A percentile compares a stretch with the other conserved stretches of the same genome.
Evolutionary conservation across 2,888 invertebrate species (phyloP).

Genomic region (Pristionchus fissidentatus): DNA sequence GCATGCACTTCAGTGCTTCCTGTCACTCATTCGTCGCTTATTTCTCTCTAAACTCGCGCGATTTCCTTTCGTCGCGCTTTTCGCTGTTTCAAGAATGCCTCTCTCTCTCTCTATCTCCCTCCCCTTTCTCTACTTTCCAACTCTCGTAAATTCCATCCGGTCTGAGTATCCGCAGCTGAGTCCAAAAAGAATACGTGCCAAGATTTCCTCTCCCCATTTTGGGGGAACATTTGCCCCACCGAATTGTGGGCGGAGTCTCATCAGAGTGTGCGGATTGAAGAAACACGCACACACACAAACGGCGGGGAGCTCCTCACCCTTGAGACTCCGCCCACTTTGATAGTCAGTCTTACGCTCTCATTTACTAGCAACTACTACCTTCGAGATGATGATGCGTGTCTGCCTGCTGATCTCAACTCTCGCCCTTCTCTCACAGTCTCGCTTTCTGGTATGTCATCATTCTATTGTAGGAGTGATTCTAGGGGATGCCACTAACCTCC

Average conservation of each 20-base stretch:
- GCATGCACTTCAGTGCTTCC: background rate
- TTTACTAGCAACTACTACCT: background rate
- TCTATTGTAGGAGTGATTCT: background rate
- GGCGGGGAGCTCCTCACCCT: constrained; percentile 25
- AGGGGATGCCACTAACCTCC: background rate
- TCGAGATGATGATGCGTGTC: too few relatives aligned
- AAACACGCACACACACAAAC: constrained; percentile 12
- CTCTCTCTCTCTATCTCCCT: background rate
- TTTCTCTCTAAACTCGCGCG: too few relatives aligned
- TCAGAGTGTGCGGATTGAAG: constrained; percentile 22
- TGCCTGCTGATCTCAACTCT: constrained; percentile 1
- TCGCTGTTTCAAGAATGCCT: background rate
- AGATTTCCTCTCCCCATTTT: too few relatives aligned
- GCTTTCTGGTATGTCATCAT: background rate
- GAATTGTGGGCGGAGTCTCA: constrained; percentile 7
- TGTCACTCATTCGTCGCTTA: constrained; percentile 12
- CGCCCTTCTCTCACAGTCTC: background rate
- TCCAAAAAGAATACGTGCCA: too few relatives aligned
- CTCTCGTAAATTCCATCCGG: too few relatives aligned
- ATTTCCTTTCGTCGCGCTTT: background rate
- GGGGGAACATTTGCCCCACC: too few relatives aligned
- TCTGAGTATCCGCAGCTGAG: constrained; percentile 1
- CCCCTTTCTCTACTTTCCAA: background rate
- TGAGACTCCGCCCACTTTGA: constrained; percentile 6
- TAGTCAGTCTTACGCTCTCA: constrained; percentile 24